Evolutionary conservation across 2,888 invertebrate species (phyloP).

Genomic region (Cerastis leucographa): DNA sequence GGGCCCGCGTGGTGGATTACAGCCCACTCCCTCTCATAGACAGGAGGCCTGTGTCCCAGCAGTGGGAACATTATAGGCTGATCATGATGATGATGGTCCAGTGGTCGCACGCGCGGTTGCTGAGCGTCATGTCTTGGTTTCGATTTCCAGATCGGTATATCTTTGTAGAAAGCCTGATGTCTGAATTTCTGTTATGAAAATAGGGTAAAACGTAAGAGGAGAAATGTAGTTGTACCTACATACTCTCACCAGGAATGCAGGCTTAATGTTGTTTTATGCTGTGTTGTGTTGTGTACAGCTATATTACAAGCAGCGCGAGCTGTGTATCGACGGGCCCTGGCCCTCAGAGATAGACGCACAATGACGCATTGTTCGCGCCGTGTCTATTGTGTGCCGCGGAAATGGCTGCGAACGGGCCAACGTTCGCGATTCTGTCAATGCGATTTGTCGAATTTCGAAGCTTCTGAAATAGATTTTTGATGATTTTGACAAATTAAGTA

Average conservation of each 20-base stretch:
- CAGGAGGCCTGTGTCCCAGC: no score
- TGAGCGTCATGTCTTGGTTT: neutral
- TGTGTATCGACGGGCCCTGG: conserved; percentile 68
- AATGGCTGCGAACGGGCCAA: conserved; percentile 49
- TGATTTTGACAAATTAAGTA: neutral
- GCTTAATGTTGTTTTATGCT: neutral
- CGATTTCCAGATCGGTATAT: neutral
- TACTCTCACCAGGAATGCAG: neutral
- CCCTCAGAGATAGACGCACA: conserved; percentile 72
- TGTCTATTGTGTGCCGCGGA: conserved; percentile 69
- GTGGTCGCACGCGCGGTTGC: neutral
- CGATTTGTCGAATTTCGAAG: conserved; percentile 27
- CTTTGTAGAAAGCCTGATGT: neutral
- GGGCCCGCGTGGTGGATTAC: no score
- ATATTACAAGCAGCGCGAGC: conserved; percentile 18
- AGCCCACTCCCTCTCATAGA: no score
- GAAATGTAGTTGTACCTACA: neutral
- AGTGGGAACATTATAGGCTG: no score
- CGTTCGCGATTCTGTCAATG: conserved; percentile 40
- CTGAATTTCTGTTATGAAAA: neutral
- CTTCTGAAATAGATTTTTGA: neutral
- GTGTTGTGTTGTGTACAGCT: conserved; percentile 19
- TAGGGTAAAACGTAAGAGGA: neutral
- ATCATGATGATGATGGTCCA: no score
- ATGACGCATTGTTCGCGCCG: conserved; percentile 70